A percentile compares a stretch with the other conserved stretches of the same genome.
phyloP scores from a whole-genome alignment of 1,140 invertebrate species.

The Hylaeus volcanicus region DNA sequence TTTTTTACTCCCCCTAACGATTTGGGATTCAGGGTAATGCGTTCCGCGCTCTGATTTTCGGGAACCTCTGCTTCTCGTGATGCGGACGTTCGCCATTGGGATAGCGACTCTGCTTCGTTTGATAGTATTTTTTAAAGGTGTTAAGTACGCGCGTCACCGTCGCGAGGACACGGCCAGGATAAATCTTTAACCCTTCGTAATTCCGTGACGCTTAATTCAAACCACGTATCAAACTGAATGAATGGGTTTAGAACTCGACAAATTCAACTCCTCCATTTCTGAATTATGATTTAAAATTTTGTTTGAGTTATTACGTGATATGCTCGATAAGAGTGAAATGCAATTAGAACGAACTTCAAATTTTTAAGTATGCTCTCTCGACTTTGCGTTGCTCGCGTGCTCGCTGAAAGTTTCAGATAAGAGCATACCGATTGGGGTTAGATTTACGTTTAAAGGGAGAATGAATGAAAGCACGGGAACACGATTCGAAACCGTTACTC shows the following conservation, averaged over 20 bases:
- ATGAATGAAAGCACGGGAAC: not conserved
- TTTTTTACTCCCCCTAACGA: constrained; percentile 4
- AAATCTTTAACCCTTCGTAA: constrained; percentile 9
- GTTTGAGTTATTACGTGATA: too few relatives aligned
- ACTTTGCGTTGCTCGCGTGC: not conserved
- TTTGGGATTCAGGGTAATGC: constrained; percentile 11
- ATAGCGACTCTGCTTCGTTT: not conserved
- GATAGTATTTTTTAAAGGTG: not conserved
- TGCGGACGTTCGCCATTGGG: not conserved
- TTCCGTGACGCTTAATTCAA: too few relatives aligned
- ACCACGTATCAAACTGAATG: too few relatives aligned
- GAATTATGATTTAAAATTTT: too few relatives aligned
- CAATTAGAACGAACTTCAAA: not conserved
- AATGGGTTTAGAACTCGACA: too few relatives aligned
- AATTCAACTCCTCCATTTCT: too few relatives aligned
- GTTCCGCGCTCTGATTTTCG: not conserved
- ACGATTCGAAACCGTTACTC: constrained; percentile 16
- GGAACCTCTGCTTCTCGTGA: not conserved
- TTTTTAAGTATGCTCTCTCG: not conserved
- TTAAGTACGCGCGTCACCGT: not conserved
- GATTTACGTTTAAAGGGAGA: not conserved
- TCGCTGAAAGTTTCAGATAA: constrained; percentile 16
- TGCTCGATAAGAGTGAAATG: too few relatives aligned
- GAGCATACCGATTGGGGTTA: too few relatives aligned
- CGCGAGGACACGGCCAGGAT: not conserved